A percentile compares a stretch with the other conserved stretches of the same genome.
Conservation (phyloP, 2,888 invertebrate genomes). For the Xanthia icteritia region DNA sequence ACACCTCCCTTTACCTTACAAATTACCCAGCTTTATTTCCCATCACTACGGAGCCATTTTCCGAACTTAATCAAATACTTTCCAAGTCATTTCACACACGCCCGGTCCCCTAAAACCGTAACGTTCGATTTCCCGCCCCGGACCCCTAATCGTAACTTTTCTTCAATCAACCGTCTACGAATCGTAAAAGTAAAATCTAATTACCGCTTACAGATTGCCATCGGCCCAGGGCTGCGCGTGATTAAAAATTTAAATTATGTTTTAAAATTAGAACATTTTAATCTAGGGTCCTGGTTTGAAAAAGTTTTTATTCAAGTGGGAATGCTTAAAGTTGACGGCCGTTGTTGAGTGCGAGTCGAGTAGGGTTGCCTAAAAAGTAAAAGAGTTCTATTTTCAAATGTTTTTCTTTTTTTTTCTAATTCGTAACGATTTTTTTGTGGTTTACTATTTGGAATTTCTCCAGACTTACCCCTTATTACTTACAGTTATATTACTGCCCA, state of each 20-base stretch:
- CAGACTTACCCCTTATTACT: neutral
- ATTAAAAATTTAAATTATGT: conserved; percentile 72
- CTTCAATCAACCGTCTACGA: conserved; percentile 74
- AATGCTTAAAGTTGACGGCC: conserved; percentile 72
- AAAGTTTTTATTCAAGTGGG: conserved; percentile 72
- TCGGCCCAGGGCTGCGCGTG: conserved; percentile 76
- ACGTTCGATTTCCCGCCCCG: conserved; percentile 67
- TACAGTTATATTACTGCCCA: too few species aligned
- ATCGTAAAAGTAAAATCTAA: conserved; percentile 80
- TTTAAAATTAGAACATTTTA: conserved; percentile 67
- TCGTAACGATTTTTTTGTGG: neutral
- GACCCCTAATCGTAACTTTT: conserved; percentile 71
- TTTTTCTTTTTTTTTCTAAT: neutral
- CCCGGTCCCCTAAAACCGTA: conserved; percentile 47
- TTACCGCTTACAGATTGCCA: conserved; percentile 82
- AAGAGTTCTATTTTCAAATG: neutral
- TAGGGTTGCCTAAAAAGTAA: conserved; percentile 65
- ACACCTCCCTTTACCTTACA: conserved; percentile 6
- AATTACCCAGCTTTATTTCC: conserved; percentile 53
- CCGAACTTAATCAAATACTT: conserved; percentile 60
- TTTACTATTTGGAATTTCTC: neutral
- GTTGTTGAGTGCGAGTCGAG: conserved; percentile 60
- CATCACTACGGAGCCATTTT: conserved; percentile 48
- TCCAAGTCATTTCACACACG: conserved; percentile 60
- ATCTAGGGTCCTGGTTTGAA: conserved; percentile 70